Base-by-base conservation (phyloP, 2,888 invertebrate genomes). In the Mamestra brassicae region DNA sequence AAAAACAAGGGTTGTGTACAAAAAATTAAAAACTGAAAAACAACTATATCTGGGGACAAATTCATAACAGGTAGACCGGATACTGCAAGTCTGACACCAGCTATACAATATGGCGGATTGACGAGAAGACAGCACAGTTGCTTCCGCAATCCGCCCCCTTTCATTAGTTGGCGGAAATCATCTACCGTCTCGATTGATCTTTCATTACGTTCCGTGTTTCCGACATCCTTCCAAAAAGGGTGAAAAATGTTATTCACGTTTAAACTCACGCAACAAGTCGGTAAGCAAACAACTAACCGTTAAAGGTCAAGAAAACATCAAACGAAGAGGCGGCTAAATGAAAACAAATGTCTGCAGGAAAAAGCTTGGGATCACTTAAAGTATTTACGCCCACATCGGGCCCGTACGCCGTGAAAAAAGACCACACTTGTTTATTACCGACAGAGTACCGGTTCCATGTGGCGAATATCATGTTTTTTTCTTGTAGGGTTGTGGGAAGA, bases 271-370 rank as follows among this genome's bases (percentile, higher is more conserved):
- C 82, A 84, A 86, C 80, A 84, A 82, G 81, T 82, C 52, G 47
- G 52, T 77, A 58, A 70, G 52, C 50, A 81, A 70, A 80, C 65
- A 58, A 72, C 66, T 64, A 45, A 52, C 45, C 17, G 26, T 57
- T 61, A 62, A 76, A 74, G 66, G 61, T 73, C 69, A 76, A 71
- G 71, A 72, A 74, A 78, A 80, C 70, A 65, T 76, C 58, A 62
- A 76, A 69, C n/a, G 50, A 72, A 55, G 68, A 74, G 57, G 61
- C 58, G 58, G 67, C 47, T 82, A 57, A 38, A 86, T 74, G 80
- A 80, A 76, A 82, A 84, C 74, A 75, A 86, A 85, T 79, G 77
- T 77, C 79, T 85, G 81, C 55, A 72, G 64, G 64, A 65, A 79
- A 85, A 85, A 81, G 78, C 78, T 76, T 71, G 47, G 66, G 67